Evolutionary conservation across 2,888 invertebrate species (phyloP).

Genomic region (Acanthosoma haemorrhoidale): DNA sequence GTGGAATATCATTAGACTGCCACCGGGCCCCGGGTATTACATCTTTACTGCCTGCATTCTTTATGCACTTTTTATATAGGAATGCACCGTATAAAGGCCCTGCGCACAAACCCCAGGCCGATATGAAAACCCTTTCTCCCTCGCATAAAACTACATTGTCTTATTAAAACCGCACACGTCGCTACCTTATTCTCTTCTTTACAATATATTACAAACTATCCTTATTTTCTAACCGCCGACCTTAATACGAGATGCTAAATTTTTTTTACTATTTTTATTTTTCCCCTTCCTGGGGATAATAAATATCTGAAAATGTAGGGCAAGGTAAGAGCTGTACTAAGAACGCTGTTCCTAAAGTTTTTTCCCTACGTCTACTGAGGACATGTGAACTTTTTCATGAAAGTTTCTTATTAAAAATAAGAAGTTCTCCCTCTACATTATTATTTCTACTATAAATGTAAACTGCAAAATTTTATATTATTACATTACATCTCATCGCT

Average conservation of each 20-base stretch:
- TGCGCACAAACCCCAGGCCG: background rate
- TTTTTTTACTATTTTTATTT: background rate
- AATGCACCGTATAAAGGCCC: constrained; percentile 26
- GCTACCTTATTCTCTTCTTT: background rate
- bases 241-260: constrained; percentile 15
- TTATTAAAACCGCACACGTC: constrained; percentile 34
- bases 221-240: background rate
- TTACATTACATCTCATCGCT: no score
- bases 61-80: constrained; percentile 38
- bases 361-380: no score
- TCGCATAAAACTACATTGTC: constrained; percentile 35
- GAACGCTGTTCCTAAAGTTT: background rate
- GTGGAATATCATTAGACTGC: constrained; percentile 37
- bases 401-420: constrained; percentile 11
- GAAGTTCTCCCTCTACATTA: no score
- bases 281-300: background rate
- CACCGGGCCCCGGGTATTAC: constrained; percentile 30
- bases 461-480: no score
- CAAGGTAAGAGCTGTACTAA: background rate
- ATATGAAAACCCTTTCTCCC: constrained; percentile 4
- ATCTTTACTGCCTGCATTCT: constrained; percentile 37
- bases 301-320: constrained; percentile 2
- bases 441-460: no score
- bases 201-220: constrained; percentile 29
- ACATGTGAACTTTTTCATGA: constrained; percentile 1